These are phyloP conservation scores for Paralichthys olivaceus DNA, from an alignment of 2,113 vertebrate species.

Conservation along the genomic window DNA sequence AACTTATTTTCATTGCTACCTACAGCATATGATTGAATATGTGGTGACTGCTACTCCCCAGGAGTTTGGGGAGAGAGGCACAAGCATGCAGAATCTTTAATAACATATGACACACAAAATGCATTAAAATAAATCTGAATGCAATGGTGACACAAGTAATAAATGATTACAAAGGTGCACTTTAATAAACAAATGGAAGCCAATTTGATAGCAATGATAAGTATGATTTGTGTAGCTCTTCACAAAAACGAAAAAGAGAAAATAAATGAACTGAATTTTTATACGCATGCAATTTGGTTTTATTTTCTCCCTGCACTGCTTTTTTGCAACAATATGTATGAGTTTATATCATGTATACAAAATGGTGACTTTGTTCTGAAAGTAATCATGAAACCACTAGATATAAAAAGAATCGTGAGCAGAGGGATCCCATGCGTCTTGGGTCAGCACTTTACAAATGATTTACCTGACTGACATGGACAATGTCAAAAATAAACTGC, in stretches of 20 bases:
- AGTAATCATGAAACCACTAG: not conserved
- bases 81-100: not conserved
- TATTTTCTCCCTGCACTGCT: not conserved
- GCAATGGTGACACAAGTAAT: not conserved
- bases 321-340: not conserved
- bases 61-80: slow-evolving; percentile 4
- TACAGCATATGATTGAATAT: slow-evolving; percentile 52
- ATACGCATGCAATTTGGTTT: not conserved
- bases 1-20: slow-evolving; percentile 63
- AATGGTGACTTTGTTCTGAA: no score
- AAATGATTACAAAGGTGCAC: not conserved
- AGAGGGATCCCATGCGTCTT: not conserved
- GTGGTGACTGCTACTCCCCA: slow-evolving; percentile 38
- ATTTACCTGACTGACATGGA: not conserved
- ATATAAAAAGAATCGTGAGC: not conserved
- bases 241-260: not conserved
- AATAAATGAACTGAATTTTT: not conserved
- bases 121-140: not conserved
- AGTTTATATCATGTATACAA: not conserved
- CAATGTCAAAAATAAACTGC: not conserved
- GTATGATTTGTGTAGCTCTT: not conserved
- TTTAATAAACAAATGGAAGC: not conserved
- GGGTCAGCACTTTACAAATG: not conserved
- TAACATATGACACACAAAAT: not conserved
- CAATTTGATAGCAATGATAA: not conserved